Base-by-base conservation (phyloP, 2,888 invertebrate species). In the Galerucella nymphaeae region DNA sequence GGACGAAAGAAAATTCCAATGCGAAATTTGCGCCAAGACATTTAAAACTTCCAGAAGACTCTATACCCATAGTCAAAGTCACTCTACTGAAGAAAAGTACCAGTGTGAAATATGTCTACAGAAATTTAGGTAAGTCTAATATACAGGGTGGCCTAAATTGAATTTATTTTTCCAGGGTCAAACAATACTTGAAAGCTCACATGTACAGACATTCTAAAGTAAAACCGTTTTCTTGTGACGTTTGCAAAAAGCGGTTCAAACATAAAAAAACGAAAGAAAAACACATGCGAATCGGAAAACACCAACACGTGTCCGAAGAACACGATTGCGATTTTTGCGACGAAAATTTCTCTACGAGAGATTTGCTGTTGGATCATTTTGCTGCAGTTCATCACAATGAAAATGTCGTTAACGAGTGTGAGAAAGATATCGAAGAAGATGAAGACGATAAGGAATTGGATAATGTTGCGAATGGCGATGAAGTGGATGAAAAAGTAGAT, bases 181-280 rank as follows among this genome's bases (percentile, higher is more conserved):
- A 88, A 73, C 89, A 89, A 66, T 88, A 89, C 8, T 79, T 90
- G 38, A 89, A 89, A 72, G 89, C 89, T 86, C 90, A 90, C 72
- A 89, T 89, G 88, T 89, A 89, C 0, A 89, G 88, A 14, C 90
- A 90, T 58, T 89, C 89, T 1, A 89, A 71, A 69, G 77, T 88
- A 30, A 79, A 89, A 16, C 89, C 89, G 30, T 89, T 88, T 38
- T 84, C 86, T 0, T 90, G 90, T 73, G 85, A 84, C 9, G 85
- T 89, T 0, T 90, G 90, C 66, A 84, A 87, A 68, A 90, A 89
- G 74, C 70, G 74, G 16, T 83, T 83, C 68, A 83, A 83, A 75
- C 83, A 83, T 59, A 83, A 83, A 71, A 82, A 82, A 71, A 81
- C 82, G 1, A 79, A 77, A 50, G 80, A 82, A 41, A 83, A 81